A percentile compares a stretch with the other conserved stretches of the same genome.
phyloP scores from a whole-genome alignment of 1,140 invertebrate species.

The Neomicropteryx cornuta region DNA sequence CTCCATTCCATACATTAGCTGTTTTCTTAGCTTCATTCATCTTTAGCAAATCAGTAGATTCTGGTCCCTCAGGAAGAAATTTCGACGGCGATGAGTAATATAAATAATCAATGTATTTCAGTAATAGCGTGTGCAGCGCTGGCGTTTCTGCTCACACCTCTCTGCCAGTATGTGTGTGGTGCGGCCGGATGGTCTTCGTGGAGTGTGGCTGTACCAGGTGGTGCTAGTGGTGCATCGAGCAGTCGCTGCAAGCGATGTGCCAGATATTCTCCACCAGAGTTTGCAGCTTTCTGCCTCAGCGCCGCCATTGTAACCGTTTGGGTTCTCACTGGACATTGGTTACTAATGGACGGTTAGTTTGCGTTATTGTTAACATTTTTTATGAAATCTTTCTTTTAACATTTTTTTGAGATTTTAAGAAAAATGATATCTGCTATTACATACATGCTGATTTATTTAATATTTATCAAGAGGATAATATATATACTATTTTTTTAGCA shows the following conservation, averaged over 20 bases:
- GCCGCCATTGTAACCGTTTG: conserved; percentile 92
- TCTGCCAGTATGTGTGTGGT: conserved; percentile 91
- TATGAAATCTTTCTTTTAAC: neutral
- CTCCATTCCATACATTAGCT: too few species aligned
- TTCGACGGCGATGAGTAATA: too few species aligned
- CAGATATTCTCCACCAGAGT: conserved; percentile 84
- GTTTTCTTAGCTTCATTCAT: too few species aligned
- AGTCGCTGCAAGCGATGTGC: conserved; percentile 90
- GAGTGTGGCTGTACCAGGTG: conserved; percentile 81
- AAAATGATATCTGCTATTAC: neutral
- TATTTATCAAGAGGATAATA: neutral
- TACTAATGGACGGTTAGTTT: conserved; percentile 84
- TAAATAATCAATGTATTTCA: too few species aligned
- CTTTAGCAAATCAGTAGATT: too few species aligned
- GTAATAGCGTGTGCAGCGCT: conserved; percentile 94
- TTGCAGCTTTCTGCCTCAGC: conserved; percentile 85
- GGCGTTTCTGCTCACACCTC: conserved; percentile 88
- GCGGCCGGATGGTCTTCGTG: conserved; percentile 69
- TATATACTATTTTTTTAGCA: neutral
- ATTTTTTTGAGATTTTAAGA: neutral
- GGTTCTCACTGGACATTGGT: conserved; percentile 95
- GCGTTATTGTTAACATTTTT: conserved; percentile 1
- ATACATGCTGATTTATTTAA: neutral
- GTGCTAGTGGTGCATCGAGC: conserved; percentile 69
- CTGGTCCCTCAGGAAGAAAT: too few species aligned